Base-by-base conservation (phyloP, 2,888 invertebrate species). In the Hemithea aestivaria region DNA sequence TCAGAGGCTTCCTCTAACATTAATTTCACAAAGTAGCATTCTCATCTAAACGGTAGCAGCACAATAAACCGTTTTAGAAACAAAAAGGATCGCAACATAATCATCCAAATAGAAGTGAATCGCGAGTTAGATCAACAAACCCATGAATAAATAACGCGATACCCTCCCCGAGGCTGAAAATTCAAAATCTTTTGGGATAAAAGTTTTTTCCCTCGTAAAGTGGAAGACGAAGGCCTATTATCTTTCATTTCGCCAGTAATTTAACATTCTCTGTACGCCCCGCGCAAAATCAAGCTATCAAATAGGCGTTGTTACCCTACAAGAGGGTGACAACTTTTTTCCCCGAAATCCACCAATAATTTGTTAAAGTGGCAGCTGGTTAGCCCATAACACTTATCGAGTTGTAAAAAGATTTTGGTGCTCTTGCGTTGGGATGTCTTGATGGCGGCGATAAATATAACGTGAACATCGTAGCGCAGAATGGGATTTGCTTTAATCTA, bases 241-340 rank as follows among this genome's bases (percentile, higher is more conserved):
- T 85, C 85, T 85, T 84, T 84, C 82, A 85, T 87, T 85, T 84
- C 82, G 66, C 69, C 66, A 68, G 83, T 81, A 84, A 85, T 85
- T 85, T 85, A 83, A 82, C 84, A 84, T 83, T 85, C 81, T 74
- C 70, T 58, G 65, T 72, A 69, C 76, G 75, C 83, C 69, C 62
- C 67, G 54, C 57, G 56, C 70, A 76, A 74, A 81, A 83, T 82
- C 83, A 76, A 75, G 84, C 85, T 81, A 85, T 85, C 83, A 83
- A 80, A 81, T 85, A 74, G 56, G 84, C 81, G 77, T 81, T 81
- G 82, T 82, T 81, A 73, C 81, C 82, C 77, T 57, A 54, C 40
- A 65, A 66, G 73, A 74, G 79, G 80, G 76, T 70, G 68, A 66
- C 49, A 67, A 64, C 78, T 81, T 36, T 38, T 42, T 42, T 26